Percentiles rank a stretch among this genome's conserved stretches.
These are phyloP conservation scores for Epizoanthus ramosus DNA, from an alignment of 92 coral and sea anemone genomes.

Conservation along the genomic window DNA sequence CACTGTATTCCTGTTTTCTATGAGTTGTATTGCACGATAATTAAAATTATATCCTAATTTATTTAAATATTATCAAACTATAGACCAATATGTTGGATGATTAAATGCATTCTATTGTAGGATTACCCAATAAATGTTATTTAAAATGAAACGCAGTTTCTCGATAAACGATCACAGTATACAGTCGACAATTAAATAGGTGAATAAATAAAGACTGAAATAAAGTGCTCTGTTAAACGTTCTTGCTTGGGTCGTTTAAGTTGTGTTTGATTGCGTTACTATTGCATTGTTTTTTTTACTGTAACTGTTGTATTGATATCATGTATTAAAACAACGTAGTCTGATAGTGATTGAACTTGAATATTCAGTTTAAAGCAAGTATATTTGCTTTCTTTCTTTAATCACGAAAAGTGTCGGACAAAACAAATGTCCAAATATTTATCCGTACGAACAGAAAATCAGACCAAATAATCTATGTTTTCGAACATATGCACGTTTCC, in stretches of 20 bases:
- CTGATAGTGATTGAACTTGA: too few species aligned
- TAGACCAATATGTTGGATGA: background rate
- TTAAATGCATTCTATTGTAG: background rate
- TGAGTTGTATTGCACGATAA: slow-evolving; percentile 2
- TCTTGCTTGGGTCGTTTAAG: background rate
- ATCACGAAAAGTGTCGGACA: too few species aligned
- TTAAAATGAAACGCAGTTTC: slow-evolving; percentile 26
- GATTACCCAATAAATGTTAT: slow-evolving; percentile 11
- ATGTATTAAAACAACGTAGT: too few species aligned
- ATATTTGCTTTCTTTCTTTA: too few species aligned
- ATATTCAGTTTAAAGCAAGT: too few species aligned
- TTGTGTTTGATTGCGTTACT: too few species aligned
- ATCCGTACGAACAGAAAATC: too few species aligned
- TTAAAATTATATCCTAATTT: background rate
- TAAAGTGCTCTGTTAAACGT: slow-evolving; percentile 1
- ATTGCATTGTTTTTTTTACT: too few species aligned
- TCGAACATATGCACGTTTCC: too few species aligned
- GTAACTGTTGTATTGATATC: too few species aligned
- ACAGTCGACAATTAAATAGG: slow-evolving; percentile 1
- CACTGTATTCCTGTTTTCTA: background rate
- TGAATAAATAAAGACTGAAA: slow-evolving; percentile 23
- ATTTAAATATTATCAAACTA: background rate
- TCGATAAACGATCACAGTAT: background rate
- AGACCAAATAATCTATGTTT: too few species aligned
- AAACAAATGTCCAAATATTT: too few species aligned